Conservation (phyloP, 2,888 invertebrate genomes). For the Caenorhabditis plicata region DNA sequence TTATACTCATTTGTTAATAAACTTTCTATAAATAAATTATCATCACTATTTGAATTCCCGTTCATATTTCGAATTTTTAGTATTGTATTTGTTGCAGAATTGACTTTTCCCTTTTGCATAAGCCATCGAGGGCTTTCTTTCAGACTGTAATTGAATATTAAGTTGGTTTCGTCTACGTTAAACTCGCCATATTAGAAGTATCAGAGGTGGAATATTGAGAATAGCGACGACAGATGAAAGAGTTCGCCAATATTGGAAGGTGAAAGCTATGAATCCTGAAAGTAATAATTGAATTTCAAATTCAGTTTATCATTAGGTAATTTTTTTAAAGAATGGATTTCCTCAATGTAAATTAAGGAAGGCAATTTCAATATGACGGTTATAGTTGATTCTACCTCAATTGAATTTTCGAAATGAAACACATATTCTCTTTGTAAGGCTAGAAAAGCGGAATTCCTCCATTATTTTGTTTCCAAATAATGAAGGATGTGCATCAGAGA, state of each 20-base stretch:
- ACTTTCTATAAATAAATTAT: slow-evolving; percentile 2
- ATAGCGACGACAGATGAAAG: slow-evolving; percentile 35
- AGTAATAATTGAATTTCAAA: too few relatives aligned
- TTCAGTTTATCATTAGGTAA: too few relatives aligned
- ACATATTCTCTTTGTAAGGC: too few relatives aligned
- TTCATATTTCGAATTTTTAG: slow-evolving; percentile 21
- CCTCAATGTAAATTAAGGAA: too few relatives aligned
- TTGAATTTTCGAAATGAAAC: too few relatives aligned
- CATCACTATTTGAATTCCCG: slow-evolving; percentile 2
- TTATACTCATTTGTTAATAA: slow-evolving; percentile 20
- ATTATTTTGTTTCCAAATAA: too few relatives aligned
- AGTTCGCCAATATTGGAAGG: slow-evolving; percentile 41
- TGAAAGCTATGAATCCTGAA: slow-evolving; percentile 46
- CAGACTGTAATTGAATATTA: slow-evolving; percentile 7
- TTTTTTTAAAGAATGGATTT: too few relatives aligned
- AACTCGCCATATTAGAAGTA: slow-evolving; percentile 13
- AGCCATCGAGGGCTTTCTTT: slow-evolving; percentile 36
- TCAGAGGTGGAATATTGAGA: slow-evolving; percentile 40
- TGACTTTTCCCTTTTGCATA: slow-evolving; percentile 29
- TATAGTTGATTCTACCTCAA: too few relatives aligned
- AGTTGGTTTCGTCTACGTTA: background rate
- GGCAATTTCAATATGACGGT: too few relatives aligned
- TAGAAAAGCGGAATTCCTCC: too few relatives aligned
- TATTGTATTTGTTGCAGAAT: slow-evolving; percentile 11
- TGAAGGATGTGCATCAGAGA: too few relatives aligned